Conservation (phyloP, 2,113 vertebrate genomes). For the Brienomyrus longianalis region DNA sequence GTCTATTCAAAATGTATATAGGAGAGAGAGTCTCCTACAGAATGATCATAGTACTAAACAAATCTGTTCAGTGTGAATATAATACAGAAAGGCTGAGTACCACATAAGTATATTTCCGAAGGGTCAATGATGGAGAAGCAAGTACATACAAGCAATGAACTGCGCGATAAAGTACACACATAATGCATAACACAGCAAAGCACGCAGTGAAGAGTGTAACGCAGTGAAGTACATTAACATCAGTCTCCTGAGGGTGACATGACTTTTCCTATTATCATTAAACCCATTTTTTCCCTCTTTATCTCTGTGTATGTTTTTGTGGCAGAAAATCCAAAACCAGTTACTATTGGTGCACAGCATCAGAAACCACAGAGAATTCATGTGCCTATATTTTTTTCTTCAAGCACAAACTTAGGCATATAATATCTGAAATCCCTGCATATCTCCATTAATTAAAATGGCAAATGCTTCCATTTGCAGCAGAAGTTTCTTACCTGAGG, state of each 20-base stretch:
- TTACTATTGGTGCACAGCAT: background rate
- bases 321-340: background rate
- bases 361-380: background rate
- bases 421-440: background rate
- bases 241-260: background rate
- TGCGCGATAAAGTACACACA: background rate
- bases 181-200: background rate
- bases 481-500: conserved; percentile 67
- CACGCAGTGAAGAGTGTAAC: background rate
- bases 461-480: background rate
- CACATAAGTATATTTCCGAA: no score
- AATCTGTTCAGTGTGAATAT: no score
- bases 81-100: no score
- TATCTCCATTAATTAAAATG: background rate
- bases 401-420: background rate
- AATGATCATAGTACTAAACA: background rate
- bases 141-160: background rate
- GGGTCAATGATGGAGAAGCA: no score
- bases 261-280: background rate
- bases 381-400: background rate
- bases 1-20: background rate
- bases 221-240: background rate
- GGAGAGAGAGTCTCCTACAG: background rate
- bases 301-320: background rate
- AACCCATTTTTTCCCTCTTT: background rate